Evolutionary conservation across 2,113 vertebrate species (phyloP), one percentile per base, ranked within the genome.

Genomic region (Nematolebias whitei): DNA sequence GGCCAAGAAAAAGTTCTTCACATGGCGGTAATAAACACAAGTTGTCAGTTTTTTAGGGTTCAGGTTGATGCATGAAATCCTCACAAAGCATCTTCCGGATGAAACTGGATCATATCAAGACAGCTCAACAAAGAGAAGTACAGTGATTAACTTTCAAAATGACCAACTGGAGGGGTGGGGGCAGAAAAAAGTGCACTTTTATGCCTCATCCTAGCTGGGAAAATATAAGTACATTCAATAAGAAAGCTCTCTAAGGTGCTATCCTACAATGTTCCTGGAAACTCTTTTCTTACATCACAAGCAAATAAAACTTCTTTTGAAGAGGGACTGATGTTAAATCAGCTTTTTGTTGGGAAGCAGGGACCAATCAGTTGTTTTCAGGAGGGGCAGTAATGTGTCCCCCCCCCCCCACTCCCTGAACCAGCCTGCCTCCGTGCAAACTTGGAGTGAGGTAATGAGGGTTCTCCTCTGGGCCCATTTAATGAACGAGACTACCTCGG

Each of bases 191-290:
- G 92, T 93, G 92, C 92, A 93, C 90, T 92, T n/a, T 93, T 86
- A 91, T 83, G 58, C 87, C 85, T 86, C 81, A 67, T 88, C 80
- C 75, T 88, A 83, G 87, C 80, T 87, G 85, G 85, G 82, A 86
- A 92, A 88, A 79, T 89, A 89, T 82, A 90, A 77, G 67, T 89
- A 90, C 88, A 90, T 91, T 92, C 91, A 86, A 58, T 85, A 93
- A 90, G 90, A 87, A 71, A 88, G 83, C 79, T 90, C 85, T 88
- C 73, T 94, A 98, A 98, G 95, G 95, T 96, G 94, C 95, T 91
- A 93, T 87, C 83, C 88, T 88, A 87, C 85, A 83, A 86, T 78
- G 67, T 73, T 88, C 66, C 74, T 79, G 80, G 75, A 86, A 57
- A 63, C 85, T 69, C 82, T 66, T 55, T 82, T 71, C 14, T 38